Evolutionary conservation across 2,797 vertebrate species (phyloP).

Genomic region (Parotocinclus haroldoi): DNA sequence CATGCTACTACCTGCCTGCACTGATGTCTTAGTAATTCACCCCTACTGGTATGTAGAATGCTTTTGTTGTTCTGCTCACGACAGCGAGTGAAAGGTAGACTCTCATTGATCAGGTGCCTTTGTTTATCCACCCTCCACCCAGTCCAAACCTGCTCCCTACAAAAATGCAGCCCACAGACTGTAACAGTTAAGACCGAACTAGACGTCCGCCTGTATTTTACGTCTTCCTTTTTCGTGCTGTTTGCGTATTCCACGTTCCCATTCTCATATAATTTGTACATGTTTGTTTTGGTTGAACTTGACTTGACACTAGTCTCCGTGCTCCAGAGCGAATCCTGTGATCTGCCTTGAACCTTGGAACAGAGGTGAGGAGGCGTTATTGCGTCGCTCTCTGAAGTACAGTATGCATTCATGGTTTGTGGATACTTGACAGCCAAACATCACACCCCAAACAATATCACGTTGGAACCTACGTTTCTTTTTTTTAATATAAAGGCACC

Average conservation of each 20-base stretch:
- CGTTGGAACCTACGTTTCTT: no score
- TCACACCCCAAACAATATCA: no score
- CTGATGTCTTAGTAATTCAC: no score
- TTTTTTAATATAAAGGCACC: no score
- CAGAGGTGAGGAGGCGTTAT: slow-evolving; percentile 24
- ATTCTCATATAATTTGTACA: background rate
- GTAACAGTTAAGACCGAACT: background rate
- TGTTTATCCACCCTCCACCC: background rate
- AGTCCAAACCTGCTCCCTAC: no score
- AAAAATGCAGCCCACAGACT: background rate
- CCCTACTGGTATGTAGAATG: no score
- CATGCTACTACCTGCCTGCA: no score
- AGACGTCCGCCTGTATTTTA: background rate
- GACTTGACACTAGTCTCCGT: slow-evolving; percentile 22
- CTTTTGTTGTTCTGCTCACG: background rate
- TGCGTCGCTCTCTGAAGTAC: background rate
- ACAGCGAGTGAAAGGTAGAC: slow-evolving; percentile 38
- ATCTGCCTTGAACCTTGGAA: slow-evolving; percentile 25
- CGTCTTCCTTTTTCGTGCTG: no score
- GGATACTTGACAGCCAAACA: no score
- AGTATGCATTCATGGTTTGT: no score
- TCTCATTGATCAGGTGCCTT: slow-evolving; percentile 24
- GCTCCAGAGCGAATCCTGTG: slow-evolving; percentile 21
- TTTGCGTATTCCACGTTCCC: no score
- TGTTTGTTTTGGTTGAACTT: slow-evolving; percentile 31